Evolutionary conservation across 2,113 vertebrate genomes (phyloP).

Genomic region (Laticauda colubrina): DNA sequence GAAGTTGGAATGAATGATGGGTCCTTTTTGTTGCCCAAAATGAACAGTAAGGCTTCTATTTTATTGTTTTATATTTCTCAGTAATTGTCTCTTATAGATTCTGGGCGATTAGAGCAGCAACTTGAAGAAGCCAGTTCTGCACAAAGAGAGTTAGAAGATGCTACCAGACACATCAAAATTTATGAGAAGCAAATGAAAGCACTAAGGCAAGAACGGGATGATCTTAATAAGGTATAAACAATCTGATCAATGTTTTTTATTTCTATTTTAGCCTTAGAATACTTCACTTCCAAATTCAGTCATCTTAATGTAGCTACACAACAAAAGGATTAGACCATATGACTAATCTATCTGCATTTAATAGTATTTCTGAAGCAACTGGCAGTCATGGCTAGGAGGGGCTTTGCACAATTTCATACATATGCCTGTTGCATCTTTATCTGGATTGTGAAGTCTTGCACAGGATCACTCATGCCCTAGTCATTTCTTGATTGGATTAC

Average conservation of each 20-base stretch:
- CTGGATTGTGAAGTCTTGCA: background rate
- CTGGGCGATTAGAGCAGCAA: constrained; percentile 85
- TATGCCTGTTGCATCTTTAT: background rate
- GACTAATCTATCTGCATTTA: constrained; percentile 35
- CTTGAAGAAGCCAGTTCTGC: constrained; percentile 84
- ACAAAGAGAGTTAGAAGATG: constrained; percentile 85
- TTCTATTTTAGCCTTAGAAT: constrained; percentile 20
- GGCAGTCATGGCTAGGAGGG: background rate
- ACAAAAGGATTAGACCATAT: constrained; percentile 37
- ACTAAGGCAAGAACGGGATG: constrained; percentile 85
- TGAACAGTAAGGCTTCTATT: background rate
- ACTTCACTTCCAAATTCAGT: constrained; percentile 24
- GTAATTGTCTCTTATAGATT: constrained; percentile 74
- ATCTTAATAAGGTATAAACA: constrained; percentile 88
- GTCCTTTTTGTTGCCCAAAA: background rate
- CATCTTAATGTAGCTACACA: constrained; percentile 28
- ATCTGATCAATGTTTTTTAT: constrained; percentile 24
- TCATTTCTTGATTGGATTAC: background rate
- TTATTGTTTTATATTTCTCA: constrained; percentile 21
- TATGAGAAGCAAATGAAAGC: constrained; percentile 90
- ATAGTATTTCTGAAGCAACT: background rate
- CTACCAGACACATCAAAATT: constrained; percentile 85
- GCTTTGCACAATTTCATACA: background rate
- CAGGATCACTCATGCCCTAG: background rate
- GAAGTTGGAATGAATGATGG: background rate